Evolutionary conservation across 2,888 invertebrate species (phyloP).

Genomic region (Tachina lurida): DNA sequence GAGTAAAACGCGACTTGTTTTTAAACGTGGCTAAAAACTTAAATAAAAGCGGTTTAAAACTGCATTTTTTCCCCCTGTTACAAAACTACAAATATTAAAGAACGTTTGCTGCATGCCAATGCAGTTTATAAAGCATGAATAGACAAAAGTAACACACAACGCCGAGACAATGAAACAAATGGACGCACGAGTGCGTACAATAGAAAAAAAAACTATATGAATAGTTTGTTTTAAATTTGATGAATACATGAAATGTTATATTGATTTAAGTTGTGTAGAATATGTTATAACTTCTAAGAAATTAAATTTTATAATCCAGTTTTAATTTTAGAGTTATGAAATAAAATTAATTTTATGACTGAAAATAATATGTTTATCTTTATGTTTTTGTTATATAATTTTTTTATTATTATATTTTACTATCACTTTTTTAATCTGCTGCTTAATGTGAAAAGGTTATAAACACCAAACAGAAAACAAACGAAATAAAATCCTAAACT

Average conservation of each 20-base stretch:
- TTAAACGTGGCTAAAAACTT: constrained; percentile 21
- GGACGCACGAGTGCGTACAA: constrained; percentile 56
- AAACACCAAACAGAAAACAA: not conserved
- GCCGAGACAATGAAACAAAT: constrained; percentile 28
- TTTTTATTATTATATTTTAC: not conserved
- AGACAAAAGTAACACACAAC: constrained; percentile 11
- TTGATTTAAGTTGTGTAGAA: not conserved
- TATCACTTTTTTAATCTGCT: constrained; percentile 23
- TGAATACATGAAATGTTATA: not conserved
- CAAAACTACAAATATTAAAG: constrained; percentile 29
- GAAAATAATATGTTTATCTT: constrained; percentile 14
- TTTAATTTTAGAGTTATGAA: not conserved
- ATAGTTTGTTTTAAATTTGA: not conserved
- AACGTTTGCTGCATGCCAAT: constrained; percentile 70
- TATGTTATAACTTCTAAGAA: not conserved
- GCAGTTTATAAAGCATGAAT: constrained; percentile 46
- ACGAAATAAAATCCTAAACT: not conserved
- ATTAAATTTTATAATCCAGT: not conserved
- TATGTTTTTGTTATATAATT: constrained; percentile 11
- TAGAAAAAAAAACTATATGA: not conserved
- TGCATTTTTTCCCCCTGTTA: not conserved
- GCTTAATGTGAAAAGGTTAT: not conserved
- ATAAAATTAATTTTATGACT: not conserved
- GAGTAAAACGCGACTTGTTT: constrained; percentile 60
- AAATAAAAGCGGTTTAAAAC: constrained; percentile 35